Base-by-base conservation (phyloP, 2,888 invertebrate species). In the Fragum whitleyi region DNA sequence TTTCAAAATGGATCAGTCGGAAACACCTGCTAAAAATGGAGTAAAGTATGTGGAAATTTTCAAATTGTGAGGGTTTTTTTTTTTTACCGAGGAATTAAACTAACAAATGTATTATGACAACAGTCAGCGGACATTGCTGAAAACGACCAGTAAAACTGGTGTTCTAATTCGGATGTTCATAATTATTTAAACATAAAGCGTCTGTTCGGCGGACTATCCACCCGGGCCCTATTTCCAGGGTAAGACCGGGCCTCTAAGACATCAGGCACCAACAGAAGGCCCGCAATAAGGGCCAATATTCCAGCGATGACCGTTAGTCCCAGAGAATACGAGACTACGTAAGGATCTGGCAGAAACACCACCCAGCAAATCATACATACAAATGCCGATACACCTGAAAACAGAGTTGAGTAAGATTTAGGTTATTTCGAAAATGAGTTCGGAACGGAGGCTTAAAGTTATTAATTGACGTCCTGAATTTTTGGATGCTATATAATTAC, bases 291-390 rank as follows among this genome's bases (percentile, higher is more conserved):
- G 29, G 88, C 85, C 51, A 90, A 80, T 9, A 90, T 84, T 73
- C 85, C 83, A 32, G 87, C 90, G 14, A 91, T 62, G 0, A 91
- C 87, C 0, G 89, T 88, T n/a, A 91, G 86, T 3, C 91, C 91
- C 79, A 90, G 76, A 26, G 90, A 90, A 68, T 80, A 91, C 23
- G 88, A 87, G 14, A 88, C 86, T 9, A 84, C 80, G 80, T 86
- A 91, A 1, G 90, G 88, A 28, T 75, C 77, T 0, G 86, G 86
- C 16, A 89, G 70, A 75, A 86, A 85, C n/a, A 81, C 85, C 77
- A 90, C 61, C 87, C 89, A 89, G 23, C 87, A 72, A 11, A 90
- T 88, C 87, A 90, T 88, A 1, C 90, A 90, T 7, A 90, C 68
- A 61, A 89, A 79, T 9, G 84, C 79, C 28, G 83, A 69, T 0